Percentiles rank a stretch among this genome's conserved stretches.
phyloP scores from a whole-genome alignment of 53 echinoderm and acorn worm genomes.

The Holothuria scabra region DNA sequence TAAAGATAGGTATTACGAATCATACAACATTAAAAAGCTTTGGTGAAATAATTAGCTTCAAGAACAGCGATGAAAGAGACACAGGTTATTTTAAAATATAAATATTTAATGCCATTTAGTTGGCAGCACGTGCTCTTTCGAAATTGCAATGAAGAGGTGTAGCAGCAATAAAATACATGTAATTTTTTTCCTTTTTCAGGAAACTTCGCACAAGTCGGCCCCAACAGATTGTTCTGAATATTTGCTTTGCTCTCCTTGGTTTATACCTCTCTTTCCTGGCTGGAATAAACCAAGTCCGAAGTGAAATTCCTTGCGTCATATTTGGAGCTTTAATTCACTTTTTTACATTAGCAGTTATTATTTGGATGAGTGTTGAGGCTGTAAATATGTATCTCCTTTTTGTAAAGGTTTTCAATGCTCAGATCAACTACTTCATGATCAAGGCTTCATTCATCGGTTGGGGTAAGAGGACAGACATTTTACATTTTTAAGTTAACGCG shows the following conservation, averaged over 20 bases:
- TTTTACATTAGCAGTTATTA: constrained; percentile 37
- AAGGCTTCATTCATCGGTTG: constrained; percentile 25
- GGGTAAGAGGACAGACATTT: not conserved
- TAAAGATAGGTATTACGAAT: too few relatives aligned
- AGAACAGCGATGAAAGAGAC: too few relatives aligned
- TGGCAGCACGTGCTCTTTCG: too few relatives aligned
- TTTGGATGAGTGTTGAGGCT: constrained; percentile 51
- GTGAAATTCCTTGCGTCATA: not conserved
- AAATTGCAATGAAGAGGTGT: too few relatives aligned
- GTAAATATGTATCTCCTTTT: constrained; percentile 39
- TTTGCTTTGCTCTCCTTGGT: constrained; percentile 34
- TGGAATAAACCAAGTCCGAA: constrained; percentile 18
- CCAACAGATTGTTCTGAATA: constrained; percentile 40
- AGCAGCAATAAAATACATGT: too few relatives aligned
- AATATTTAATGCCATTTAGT: too few relatives aligned
- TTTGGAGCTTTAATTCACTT: constrained; percentile 37
- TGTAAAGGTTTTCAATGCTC: constrained; percentile 29
- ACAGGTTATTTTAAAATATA: too few relatives aligned
- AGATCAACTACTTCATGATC: constrained; percentile 9
- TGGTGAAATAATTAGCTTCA: too few relatives aligned
- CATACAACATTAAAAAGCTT: too few relatives aligned
- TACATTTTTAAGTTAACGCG: too few relatives aligned
- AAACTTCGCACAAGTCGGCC: constrained; percentile 46
- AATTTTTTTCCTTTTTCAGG: not conserved
- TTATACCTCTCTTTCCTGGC: constrained; percentile 16